Evolutionary conservation across 2,888 invertebrate species (phyloP), one percentile per base, ranked within the genome.

Genomic region (Ernsta delagoae): DNA sequence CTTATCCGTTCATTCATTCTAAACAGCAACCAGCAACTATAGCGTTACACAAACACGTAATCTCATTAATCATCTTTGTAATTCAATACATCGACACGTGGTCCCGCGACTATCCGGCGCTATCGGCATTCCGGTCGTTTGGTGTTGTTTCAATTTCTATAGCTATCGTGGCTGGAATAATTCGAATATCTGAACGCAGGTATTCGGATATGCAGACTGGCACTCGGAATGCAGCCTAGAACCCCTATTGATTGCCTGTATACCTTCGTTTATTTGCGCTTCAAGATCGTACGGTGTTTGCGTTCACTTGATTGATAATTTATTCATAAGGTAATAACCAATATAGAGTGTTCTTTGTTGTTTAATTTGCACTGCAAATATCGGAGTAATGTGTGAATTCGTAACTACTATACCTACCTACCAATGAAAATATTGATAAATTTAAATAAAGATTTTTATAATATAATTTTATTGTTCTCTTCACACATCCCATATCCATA

Each of bases 11-110:
- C 31, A 31, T 84, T 77, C 48, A 53, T 65, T 41, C 65, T 82
- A 82, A 90, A 88, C 79, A 48, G 39, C 9, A 39, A 31, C 31
- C 31, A 31, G 31, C 31, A 4, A 59, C 41, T 50, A 16, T 50
- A 50, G 54, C 31, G 43, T 43, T 53, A 54, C 53, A 43, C 41
- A 63, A 60, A 24, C 41, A 34, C 16, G 36, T 45, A 48, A 59
- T 54, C 59, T 85, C 86, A 91, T 92, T 89, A 90, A 91, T 92
- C 90, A 92, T 90, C 86, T 85, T 84, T 87, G 89, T 88, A 88
- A 90, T 92, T 90, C 91, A 92, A 92, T 90, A 31, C 24, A 90
- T 88, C 84, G 89, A 89, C 90, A 88, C 86, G 83, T 80, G 80
- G 81, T 78, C 78, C 77, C 73, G 75, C 77, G 76, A 72, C 73